These are phyloP conservation scores for Lasioglossum leucozonium DNA, from an alignment of 2,888 invertebrate species.

Conservation along the genomic window DNA sequence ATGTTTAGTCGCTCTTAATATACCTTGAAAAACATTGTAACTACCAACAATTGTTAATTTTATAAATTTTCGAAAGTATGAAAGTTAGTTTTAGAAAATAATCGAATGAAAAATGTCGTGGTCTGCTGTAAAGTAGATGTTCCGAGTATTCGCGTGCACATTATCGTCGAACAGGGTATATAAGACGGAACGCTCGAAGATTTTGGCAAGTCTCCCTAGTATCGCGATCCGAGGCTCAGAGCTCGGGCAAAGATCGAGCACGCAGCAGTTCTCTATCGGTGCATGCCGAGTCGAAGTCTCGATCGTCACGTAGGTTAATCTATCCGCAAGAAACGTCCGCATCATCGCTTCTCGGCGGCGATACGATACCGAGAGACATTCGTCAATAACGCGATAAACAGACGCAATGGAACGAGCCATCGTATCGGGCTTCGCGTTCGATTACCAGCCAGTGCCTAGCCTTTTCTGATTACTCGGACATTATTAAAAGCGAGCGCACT, in stretches of 20 bases:
- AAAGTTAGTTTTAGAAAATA: too few species aligned
- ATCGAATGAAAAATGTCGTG: too few species aligned
- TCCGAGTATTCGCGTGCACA: background rate
- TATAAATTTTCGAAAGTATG: too few species aligned
- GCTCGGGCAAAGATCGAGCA: constrained; percentile 3
- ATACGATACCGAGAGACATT: constrained; percentile 23
- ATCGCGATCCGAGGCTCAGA: background rate
- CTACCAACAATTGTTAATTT: too few species aligned
- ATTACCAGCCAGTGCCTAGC: constrained; percentile 6
- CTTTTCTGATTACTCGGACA: background rate
- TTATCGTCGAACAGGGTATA: background rate
- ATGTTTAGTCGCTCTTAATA: background rate
- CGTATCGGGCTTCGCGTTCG: background rate
- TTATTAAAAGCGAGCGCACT: background rate
- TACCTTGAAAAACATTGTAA: background rate
- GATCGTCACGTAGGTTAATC: constrained; percentile 17
- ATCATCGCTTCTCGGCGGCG: constrained; percentile 11
- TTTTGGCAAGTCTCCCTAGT: constrained; percentile 2
- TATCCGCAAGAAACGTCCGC: constrained; percentile 31
- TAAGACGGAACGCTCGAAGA: background rate
- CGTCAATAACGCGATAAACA: constrained; percentile 30
- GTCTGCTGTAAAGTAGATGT: too few species aligned
- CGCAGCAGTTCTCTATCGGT: background rate
- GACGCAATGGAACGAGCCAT: background rate
- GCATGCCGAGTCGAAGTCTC: constrained; percentile 11